Base-by-base conservation (phyloP, 2,888 invertebrate species). In the Esperia sulphurella region DNA sequence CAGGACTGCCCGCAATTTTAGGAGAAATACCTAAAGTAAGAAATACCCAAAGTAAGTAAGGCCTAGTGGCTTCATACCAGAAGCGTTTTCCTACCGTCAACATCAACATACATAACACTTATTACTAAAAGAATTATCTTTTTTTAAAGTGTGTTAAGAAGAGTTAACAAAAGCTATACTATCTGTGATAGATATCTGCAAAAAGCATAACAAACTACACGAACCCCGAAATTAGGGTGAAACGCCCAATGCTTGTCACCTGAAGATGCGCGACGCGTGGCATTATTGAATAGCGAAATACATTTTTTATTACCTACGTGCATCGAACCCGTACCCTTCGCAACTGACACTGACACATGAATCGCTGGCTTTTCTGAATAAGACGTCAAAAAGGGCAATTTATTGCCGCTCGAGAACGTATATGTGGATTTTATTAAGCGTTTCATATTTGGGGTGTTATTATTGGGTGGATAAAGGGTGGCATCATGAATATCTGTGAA, bases 381-480 rank as follows among this genome's bases (percentile, higher is more conserved):
- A 84, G 80, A 83, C 78, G 79, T 84, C 84, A 79, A 87, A 87
- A 86, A 86, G 87, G 83, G 75, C 86, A 87, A 85, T 83, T 79
- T 77, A 74, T 74, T 78, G 64, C 72, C 71, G 77, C 71, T 73
- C 66, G 65, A 63, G 66, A 68, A 54, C 61, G 57, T 74, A 77
- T 55, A 76, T 72, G 71, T 75, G 82, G 73, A 79, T 79, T 85
- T 80, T 83, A 83, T 83, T 82, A 81, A 80, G 76, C 85, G 81
- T 79, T 79, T 79, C 79, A 82, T 79, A 79, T 80, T 43, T 75
- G 73, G 82, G 79, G 79, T 58, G 68, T 68, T 65, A 65, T 63
- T 66, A 64, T 63, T 69, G 71, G 68, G 63, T 64, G 54, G 59
- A 58, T 65, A 65, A 69, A 74, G 79, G 75, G 73, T 73, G 67